These are phyloP conservation scores for Megalops atlanticus DNA, from an alignment of 2,113 vertebrate genomes.

Conservation along the genomic window DNA sequence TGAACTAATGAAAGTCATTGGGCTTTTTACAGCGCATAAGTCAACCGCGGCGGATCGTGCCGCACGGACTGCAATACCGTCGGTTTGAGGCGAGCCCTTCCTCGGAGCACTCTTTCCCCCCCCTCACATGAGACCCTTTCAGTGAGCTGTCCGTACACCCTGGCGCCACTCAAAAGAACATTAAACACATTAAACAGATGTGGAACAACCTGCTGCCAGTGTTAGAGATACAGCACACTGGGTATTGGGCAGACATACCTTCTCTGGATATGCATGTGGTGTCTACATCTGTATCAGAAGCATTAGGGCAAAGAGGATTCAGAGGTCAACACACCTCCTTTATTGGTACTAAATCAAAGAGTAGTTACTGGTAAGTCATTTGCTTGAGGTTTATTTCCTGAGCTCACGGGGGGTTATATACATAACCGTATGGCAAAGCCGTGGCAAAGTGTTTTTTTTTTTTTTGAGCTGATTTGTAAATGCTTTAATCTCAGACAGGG, in stretches of 20 bases:
- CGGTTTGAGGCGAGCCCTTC: background rate
- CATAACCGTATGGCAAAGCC: too few species aligned
- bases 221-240: background rate
- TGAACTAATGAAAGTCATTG: constrained; percentile 62
- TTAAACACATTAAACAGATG: background rate
- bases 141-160: background rate
- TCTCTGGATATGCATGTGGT: background rate
- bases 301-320: background rate
- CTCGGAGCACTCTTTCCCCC: constrained; percentile 14
- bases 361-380: too few species aligned
- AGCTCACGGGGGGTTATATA: too few species aligned
- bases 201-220: background rate
- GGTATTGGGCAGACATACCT: background rate
- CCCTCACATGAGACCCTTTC: background rate
- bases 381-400: too few species aligned
- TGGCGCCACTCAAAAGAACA: background rate
- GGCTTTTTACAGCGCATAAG: constrained; percentile 51
- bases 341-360: too few species aligned
- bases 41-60: constrained; percentile 53
- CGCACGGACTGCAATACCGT: constrained; percentile 28
- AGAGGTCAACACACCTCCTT: background rate
- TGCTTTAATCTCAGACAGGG: too few species aligned
- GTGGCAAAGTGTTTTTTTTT: too few species aligned
- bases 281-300: background rate
- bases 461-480: too few species aligned